phyloP scores from a whole-genome alignment of 2,797 vertebrate genomes.

The Cottoperca gobio region DNA sequence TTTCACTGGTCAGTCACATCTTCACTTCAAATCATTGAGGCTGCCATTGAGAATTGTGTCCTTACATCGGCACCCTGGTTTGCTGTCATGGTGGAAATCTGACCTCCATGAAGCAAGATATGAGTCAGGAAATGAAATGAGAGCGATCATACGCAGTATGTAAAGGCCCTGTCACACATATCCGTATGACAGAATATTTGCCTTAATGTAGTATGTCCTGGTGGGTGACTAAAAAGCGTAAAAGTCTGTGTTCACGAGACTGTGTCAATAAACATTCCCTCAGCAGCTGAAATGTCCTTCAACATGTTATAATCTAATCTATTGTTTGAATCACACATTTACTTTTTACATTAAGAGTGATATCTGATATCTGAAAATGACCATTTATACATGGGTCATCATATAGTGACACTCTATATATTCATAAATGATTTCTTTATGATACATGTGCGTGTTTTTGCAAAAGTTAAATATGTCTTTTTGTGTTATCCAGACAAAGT shows the following conservation, averaged over 20 bases:
- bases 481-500: slow-evolving; percentile 82
- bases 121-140: not conserved
- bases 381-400: not conserved
- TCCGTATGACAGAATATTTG: too few species aligned
- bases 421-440: not conserved
- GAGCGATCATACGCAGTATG: too few species aligned
- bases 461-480: slow-evolving; percentile 7
- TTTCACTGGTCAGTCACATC: slow-evolving; percentile 72
- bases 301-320: not conserved
- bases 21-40: slow-evolving; percentile 2
- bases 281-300: not conserved
- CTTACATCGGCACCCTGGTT: not conserved
- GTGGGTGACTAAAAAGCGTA: not conserved
- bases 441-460: slow-evolving; percentile 8
- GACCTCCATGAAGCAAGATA: not conserved
- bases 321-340: not conserved
- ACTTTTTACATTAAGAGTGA: not conserved
- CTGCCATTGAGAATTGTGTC: not conserved
- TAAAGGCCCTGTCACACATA: too few species aligned
- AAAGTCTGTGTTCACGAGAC: not conserved
- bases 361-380: not conserved
- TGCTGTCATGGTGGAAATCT: not conserved
- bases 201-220: not conserved
- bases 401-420: not conserved
- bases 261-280: not conserved